Evolutionary conservation across 2,888 invertebrate genomes (phyloP), one percentile per base, ranked within the genome.

Genomic region (Drosophila acutilabella): DNA sequence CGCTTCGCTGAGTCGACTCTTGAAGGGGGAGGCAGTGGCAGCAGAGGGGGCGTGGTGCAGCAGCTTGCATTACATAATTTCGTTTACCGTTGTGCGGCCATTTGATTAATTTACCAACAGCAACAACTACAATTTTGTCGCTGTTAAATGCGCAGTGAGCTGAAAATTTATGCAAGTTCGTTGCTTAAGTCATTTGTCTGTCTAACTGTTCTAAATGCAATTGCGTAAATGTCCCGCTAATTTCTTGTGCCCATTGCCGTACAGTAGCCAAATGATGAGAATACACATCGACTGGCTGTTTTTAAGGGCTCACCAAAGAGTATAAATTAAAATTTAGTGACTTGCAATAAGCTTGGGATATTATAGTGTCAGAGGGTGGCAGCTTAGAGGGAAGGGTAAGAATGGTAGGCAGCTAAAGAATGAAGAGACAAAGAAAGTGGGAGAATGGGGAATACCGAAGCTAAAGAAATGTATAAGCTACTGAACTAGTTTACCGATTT

Each of bases 131-230:
- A 61, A 50, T 26, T 60, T 74, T 72, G 64, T 67, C 64, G 65
- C 62, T 69, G 64, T 64, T 76, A 57, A 84, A 80, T 74, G 82
- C 80, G 64, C 78, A 81, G 75, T 66, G 51, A 78, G 67, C 64
- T 75, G 80, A 70, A 81, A 84, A 84, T 84, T 59, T 81, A 82
- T 78, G 72, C 78, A 76, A 81, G 78, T 82, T 70, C 58, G 81
- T 80, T 83, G 78, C 87, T n/a, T 42, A 72, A 81, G 84, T 81
- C 84, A 78, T 81, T 87, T 81, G 87, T 83, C 68, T 68, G 16
- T 26, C 62, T 79, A 87, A 87, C 82, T 79, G 82, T 87, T 82
- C 71, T 61, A 54, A 80, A 65, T 78, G 78, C 76, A 72, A 68
- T 78, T 75, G 76, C 80, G 78, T 74, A 78, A 75, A 64, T 75